Base-by-base conservation (phyloP, 2,113 vertebrate genomes). In the Scomber japonicus region DNA sequence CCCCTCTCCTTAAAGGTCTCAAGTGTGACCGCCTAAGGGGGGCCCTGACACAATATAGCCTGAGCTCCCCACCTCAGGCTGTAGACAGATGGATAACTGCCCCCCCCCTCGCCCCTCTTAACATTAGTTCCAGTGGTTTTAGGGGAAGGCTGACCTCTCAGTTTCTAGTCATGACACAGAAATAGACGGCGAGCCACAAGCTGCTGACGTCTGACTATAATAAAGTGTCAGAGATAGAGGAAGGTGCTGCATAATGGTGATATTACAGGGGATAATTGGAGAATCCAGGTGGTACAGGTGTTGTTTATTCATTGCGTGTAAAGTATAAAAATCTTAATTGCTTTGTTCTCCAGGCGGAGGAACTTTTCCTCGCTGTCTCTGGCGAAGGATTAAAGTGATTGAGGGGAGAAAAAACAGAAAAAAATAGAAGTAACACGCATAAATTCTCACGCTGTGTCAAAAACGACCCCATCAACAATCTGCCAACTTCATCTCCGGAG, bases 101-200 rank as follows among this genome's bases (percentile, higher is more conserved):
- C 80, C 27, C 71, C 24, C 27, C 24, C 24, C 24, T 24, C 71
- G 19, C 81, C 27, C 24, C 24, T 3, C 24, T 27, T 27, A 70
- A 50, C 87, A 90, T 91, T 93, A 89, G 91, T 93, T 92, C 92
- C 88, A 91, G 86, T 90, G 81, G 87, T 88, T 85, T 66, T 78
- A 56, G 64, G 67, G 64, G 67, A 62, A 56, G 59, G 30, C 62
- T 81, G 84, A 75, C 86, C 78, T 75, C 84, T 70, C 44, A 45
- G 7, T 63, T 16, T 44, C 79, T 16, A 67, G 62, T 66, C 73
- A 55, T 48, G 57, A 57, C 21, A 51, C 65, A 30, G 55, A 85
- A 79, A 75, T 61, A 83, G 57, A 78, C 3, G 56, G 78, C 9
- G 21, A 78, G 67, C 46, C 73, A 31, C 5, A n/a, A 63, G 35